phyloP scores from a whole-genome alignment of 2,113 vertebrate genomes.

The Nothobranchius kuhntae region DNA sequence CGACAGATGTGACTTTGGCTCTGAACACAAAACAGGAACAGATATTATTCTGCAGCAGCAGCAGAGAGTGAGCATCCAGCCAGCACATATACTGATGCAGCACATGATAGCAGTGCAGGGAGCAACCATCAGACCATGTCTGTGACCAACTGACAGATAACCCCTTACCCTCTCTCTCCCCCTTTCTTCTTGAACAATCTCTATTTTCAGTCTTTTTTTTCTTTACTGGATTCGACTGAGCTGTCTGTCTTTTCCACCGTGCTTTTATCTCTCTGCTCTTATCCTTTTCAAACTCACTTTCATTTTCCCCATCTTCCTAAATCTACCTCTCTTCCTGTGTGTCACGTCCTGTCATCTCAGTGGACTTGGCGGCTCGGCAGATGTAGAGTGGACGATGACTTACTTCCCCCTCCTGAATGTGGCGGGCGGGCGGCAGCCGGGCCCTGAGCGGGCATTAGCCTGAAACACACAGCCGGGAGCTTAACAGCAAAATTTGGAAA shows the following conservation, averaged over 20 bases:
- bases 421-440: constrained; percentile 6
- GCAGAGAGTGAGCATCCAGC: too few species aligned
- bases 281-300: constrained; percentile 47
- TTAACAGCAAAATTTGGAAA: constrained; percentile 59
- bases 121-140: constrained; percentile 77
- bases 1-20: too few species aligned
- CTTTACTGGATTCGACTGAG: neutral
- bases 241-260: constrained; percentile 52
- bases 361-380: constrained; percentile 70
- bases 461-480: constrained; percentile 36
- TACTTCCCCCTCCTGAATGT: constrained; percentile 3
- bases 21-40: too few species aligned
- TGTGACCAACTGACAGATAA: constrained; percentile 79
- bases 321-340: constrained; percentile 38
- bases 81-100: constrained; percentile 9
- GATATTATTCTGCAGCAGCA: too few species aligned
- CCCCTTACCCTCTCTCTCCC: constrained; percentile 24
- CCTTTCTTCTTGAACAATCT: constrained; percentile 12
- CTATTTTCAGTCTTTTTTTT: constrained; percentile 49
- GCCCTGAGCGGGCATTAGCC: constrained; percentile 46
- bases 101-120: neutral
- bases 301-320: constrained; percentile 66
- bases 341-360: constrained; percentile 70
- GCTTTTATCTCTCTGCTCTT: constrained; percentile 56
- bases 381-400: constrained; percentile 52